Conservation (phyloP, 2,797 vertebrate genomes). For the Danio kyathit region DNA sequence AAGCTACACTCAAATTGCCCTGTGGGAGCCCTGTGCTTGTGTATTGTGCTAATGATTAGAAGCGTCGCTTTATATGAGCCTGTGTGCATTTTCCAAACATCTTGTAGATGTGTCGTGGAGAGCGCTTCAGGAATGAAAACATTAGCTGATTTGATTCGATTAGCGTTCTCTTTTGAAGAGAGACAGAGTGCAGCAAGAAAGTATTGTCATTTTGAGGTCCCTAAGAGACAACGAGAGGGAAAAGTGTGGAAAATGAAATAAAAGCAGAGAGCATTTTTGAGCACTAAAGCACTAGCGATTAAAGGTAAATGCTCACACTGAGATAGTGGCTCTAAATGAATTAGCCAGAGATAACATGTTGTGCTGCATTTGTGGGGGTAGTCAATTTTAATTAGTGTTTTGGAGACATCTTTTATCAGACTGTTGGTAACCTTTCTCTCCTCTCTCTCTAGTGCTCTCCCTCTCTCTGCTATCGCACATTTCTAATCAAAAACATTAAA, state of each 20-base stretch:
- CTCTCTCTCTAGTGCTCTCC: slow-evolving; percentile 36
- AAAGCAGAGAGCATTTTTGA: slow-evolving; percentile 71
- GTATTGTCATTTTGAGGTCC: slow-evolving; percentile 52
- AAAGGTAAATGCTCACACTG: slow-evolving; percentile 71
- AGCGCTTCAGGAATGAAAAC: slow-evolving; percentile 61
- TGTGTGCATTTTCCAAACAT: slow-evolving; percentile 43
- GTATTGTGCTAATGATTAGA: slow-evolving; percentile 36
- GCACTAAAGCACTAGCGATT: slow-evolving; percentile 72
- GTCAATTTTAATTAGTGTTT: slow-evolving; percentile 86
- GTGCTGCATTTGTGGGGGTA: slow-evolving; percentile 75
- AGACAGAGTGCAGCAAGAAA: slow-evolving; percentile 64
- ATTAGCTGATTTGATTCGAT: slow-evolving; percentile 68
- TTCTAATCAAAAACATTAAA: background rate
- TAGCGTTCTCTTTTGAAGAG: slow-evolving; percentile 70
- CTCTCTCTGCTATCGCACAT: slow-evolving; percentile 32
- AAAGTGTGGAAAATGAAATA: slow-evolving; percentile 75
- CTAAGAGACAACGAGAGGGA: slow-evolving; percentile 64
- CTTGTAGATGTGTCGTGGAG: slow-evolving; percentile 54
- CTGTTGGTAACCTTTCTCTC: slow-evolving; percentile 77
- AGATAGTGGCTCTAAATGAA: slow-evolving; percentile 79
- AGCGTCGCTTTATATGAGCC: slow-evolving; percentile 60
- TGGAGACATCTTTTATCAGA: slow-evolving; percentile 83
- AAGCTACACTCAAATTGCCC: background rate
- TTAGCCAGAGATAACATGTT: slow-evolving; percentile 82
- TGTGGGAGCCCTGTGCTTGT: background rate